These are phyloP conservation scores for Phylloscopus collybita DNA, from an alignment of 2,797 vertebrate genomes.

Conservation along the genomic window DNA sequence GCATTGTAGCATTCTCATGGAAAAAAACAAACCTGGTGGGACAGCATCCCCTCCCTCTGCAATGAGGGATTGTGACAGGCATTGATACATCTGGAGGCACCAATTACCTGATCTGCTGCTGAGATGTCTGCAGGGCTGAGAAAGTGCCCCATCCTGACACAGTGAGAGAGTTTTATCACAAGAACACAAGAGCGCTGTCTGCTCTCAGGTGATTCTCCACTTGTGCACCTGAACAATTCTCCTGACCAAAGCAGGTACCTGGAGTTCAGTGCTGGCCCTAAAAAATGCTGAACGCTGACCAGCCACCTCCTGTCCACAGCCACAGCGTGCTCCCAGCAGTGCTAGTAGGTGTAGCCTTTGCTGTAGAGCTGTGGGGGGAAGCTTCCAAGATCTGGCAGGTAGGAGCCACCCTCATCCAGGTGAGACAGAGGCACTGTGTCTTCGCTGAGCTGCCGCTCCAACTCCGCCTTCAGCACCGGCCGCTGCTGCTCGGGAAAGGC, in stretches of 20 bases:
- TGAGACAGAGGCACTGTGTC: constrained; percentile 95
- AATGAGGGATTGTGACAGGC: accelerated
- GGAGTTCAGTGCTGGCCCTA: not conserved
- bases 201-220: not conserved
- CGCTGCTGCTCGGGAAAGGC: constrained; percentile 95
- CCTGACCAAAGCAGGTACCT: not conserved
- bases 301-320: not conserved
- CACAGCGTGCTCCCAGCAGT: not conserved
- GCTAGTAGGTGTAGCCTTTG: constrained; percentile 93
- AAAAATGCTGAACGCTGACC: not conserved
- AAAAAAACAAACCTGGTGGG: not conserved
- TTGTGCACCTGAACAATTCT: not conserved
- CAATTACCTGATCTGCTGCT: not conserved
- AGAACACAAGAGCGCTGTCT: not conserved
- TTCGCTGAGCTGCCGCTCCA: constrained; percentile 90
- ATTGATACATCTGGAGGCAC: accelerated
- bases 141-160: not conserved
- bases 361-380: constrained; percentile 87
- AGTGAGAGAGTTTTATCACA: accelerated
- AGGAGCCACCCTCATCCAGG: constrained; percentile 86
- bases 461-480: constrained; percentile 88
- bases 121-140: not conserved
- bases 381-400: constrained; percentile 83
- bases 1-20: not conserved
- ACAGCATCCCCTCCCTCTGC: not conserved